Evolutionary conservation across 2,113 vertebrate species (phyloP).

Genomic region (Monopterus albus): DNA sequence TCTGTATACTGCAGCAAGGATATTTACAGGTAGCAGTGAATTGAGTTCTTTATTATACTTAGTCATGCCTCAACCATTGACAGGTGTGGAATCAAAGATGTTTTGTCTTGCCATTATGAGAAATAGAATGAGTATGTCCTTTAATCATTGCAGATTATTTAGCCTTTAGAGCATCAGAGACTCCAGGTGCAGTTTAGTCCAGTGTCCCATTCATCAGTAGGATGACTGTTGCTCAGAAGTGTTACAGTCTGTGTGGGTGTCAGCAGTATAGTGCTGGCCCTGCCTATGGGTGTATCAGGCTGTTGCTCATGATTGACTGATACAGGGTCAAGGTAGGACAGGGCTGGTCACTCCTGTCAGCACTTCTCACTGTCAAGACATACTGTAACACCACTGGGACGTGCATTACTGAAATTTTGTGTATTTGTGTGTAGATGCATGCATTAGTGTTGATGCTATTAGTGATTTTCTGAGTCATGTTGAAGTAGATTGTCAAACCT

Average conservation of each 20-base stretch:
- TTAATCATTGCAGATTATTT: constrained; percentile 20
- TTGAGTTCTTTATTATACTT: constrained; percentile 18
- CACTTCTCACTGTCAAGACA: constrained; percentile 18
- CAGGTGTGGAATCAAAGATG: constrained; percentile 20
- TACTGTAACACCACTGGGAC: constrained; percentile 4
- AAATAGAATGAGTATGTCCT: constrained; percentile 5
- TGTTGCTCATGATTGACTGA: constrained; percentile 66
- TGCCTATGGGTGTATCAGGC: constrained; percentile 35
- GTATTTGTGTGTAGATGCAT: not conserved
- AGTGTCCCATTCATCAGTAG: constrained; percentile 25
- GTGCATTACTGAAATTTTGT: constrained; percentile 3
- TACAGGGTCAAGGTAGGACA: constrained; percentile 50
- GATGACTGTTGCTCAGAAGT: constrained; percentile 43
- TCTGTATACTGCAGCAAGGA: constrained; percentile 4
- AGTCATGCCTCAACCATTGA: constrained; percentile 15
- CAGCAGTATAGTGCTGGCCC: constrained; percentile 41
- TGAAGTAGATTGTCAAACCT: constrained; percentile 31
- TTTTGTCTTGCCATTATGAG: constrained; percentile 6
- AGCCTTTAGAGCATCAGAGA: constrained; percentile 25
- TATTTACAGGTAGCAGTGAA: constrained; percentile 4
- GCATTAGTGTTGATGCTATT: not conserved
- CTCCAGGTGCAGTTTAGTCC: constrained; percentile 48
- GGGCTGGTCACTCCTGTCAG: constrained; percentile 22
- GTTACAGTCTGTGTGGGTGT: constrained; percentile 52
- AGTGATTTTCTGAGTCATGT: constrained; percentile 31